A percentile compares a stretch with the other conserved stretches of the same genome.
Evolutionary conservation across 2,888 invertebrate genomes (phyloP).

Genomic region (Notodonta dromedarius): DNA sequence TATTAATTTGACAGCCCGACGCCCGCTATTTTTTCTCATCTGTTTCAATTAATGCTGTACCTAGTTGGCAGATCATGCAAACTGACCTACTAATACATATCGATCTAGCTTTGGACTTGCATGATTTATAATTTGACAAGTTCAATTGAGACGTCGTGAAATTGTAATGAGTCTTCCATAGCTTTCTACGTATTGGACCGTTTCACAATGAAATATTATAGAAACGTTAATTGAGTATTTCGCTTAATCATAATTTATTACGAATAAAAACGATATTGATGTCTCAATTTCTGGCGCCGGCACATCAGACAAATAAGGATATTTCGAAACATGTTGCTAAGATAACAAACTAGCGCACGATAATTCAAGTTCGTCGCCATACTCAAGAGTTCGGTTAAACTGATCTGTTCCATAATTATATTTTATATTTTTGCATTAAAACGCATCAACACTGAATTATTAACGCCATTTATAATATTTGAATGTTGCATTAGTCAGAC

Average conservation of each 20-base stretch:
- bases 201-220: background rate
- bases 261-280: background rate
- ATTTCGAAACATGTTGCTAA: background rate
- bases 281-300: constrained; percentile 1
- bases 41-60: constrained; percentile 12
- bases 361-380: no score
- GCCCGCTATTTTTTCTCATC: constrained; percentile 8
- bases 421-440: no score
- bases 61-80: constrained; percentile 27
- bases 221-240: background rate
- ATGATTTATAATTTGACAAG: constrained; percentile 11
- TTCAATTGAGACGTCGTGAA: constrained; percentile 4
- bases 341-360: background rate
- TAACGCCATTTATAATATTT: background rate
- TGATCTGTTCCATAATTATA: no score
- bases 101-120: constrained; percentile 11
- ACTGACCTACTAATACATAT: constrained; percentile 18
- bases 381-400: no score
- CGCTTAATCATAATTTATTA: background rate
- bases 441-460: no score
- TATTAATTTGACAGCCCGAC: constrained; percentile 19
- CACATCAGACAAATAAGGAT: background rate
- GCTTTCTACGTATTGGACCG: constrained; percentile 11
- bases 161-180: background rate
- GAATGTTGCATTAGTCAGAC: background rate